phyloP scores from a whole-genome alignment of 2,797 vertebrate genomes.

The Sebastes aleutianus region DNA sequence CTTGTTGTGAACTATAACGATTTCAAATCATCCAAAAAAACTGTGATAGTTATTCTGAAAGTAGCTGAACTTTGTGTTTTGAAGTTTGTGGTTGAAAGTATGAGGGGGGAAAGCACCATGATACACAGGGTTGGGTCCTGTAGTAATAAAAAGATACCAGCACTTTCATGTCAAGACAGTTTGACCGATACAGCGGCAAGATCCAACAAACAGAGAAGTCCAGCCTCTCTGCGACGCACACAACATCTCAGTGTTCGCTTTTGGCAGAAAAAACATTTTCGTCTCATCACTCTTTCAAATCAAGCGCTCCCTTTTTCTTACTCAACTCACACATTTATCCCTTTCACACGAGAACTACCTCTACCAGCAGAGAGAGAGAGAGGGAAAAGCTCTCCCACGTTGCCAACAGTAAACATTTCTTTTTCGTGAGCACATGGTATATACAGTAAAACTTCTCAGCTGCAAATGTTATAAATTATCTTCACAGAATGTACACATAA shows the following conservation, averaged over 20 bases:
- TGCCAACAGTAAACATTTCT: constrained; percentile 71
- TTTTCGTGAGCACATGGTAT: constrained; percentile 57
- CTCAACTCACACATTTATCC: constrained; percentile 32
- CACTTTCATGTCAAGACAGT: constrained; percentile 48
- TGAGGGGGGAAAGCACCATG: constrained; percentile 23
- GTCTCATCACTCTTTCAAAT: constrained; percentile 41
- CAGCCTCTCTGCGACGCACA: constrained; percentile 59
- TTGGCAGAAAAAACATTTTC: constrained; percentile 69
- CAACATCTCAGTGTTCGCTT: constrained; percentile 71
- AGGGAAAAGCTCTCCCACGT: constrained; percentile 10
- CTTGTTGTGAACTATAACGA: constrained; percentile 7
- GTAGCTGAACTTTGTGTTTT: not conserved
- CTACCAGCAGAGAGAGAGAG: constrained; percentile 23
- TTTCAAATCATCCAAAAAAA: constrained; percentile 21
- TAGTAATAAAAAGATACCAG: constrained; percentile 23
- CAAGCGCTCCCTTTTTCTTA: constrained; percentile 21
- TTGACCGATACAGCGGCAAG: constrained; percentile 52
- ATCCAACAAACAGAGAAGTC: constrained; percentile 63
- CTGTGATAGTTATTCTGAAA: not conserved
- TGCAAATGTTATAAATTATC: constrained; percentile 81
- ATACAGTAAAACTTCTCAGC: constrained; percentile 75
- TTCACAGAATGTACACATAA: constrained; percentile 80
- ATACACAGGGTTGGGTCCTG: constrained; percentile 21
- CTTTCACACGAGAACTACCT: constrained; percentile 50
- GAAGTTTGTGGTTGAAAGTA: constrained; percentile 12